Evolutionary conservation across 1,140 invertebrate species (phyloP).

Genomic region (Rhopalosiphum maidis): DNA sequence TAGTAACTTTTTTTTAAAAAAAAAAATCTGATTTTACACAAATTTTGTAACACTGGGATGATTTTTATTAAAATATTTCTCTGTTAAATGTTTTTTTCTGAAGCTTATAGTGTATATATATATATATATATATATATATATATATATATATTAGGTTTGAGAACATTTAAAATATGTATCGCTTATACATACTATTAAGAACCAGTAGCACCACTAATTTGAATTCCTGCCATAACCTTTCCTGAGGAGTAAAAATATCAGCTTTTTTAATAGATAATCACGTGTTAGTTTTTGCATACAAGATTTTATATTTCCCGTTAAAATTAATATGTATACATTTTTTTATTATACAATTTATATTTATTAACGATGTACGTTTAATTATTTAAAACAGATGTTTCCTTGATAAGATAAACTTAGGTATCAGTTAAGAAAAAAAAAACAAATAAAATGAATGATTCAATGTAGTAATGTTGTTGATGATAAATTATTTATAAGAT

Average conservation of each 20-base stretch:
- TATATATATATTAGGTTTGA: background rate
- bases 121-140: too few relatives aligned
- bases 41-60: background rate
- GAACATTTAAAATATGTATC: background rate
- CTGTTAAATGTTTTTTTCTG: background rate
- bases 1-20: too few relatives aligned
- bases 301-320: background rate
- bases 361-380: background rate
- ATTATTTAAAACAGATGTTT: background rate
- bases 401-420: background rate
- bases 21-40: too few relatives aligned
- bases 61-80: background rate
- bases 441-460: background rate
- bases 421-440: background rate
- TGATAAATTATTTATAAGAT: background rate
- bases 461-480: background rate
- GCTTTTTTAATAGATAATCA: background rate
- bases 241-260: background rate
- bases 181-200: background rate
- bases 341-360: background rate
- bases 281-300: background rate
- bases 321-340: background rate
- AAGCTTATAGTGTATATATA: background rate
- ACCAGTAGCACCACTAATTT: background rate
- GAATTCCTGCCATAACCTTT: background rate